Evolutionary conservation across 2,888 invertebrate genomes (phyloP).

Genomic region (Phragmatobia fuliginosa): DNA sequence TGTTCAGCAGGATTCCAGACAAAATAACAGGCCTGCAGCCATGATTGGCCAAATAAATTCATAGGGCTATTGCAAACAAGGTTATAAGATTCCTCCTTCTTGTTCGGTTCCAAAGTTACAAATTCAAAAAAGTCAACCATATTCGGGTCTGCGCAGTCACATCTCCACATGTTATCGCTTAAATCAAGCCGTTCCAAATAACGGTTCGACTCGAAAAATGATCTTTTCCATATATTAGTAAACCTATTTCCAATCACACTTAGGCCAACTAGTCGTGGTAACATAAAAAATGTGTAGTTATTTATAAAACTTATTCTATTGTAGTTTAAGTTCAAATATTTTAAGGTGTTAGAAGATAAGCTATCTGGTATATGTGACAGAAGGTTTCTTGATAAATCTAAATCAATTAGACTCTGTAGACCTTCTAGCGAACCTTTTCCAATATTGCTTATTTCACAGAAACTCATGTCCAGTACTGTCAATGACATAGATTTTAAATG

Average conservation of each 20-base stretch:
- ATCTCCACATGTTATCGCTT: conserved; percentile 92
- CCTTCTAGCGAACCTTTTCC: conserved; percentile 86
- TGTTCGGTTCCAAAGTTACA: conserved; percentile 86
- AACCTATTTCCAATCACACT: conserved; percentile 91
- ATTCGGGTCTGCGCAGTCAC: conserved; percentile 88
- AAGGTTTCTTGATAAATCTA: conserved; percentile 90
- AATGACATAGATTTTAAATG: conserved; percentile 87
- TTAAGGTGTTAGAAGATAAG: conserved; percentile 87
- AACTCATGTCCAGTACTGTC: conserved; percentile 87
- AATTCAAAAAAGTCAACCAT: conserved; percentile 88
- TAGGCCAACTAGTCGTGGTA: conserved; percentile 87
- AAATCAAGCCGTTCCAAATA: conserved; percentile 87
- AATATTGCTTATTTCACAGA: conserved; percentile 88
- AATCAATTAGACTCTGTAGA: conserved; percentile 85
- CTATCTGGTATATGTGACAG: conserved; percentile 88
- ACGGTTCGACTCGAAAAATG: conserved; percentile 87
- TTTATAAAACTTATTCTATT: conserved; percentile 88
- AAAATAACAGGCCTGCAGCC: conserved; percentile 89
- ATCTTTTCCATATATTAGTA: conserved; percentile 87
- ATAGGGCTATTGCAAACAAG: conserved; percentile 90
- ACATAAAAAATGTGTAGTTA: conserved; percentile 88
- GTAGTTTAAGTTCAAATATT: conserved; percentile 86
- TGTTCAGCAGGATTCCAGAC: conserved; percentile 86
- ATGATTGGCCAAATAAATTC: conserved; percentile 87
- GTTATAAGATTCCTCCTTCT: conserved; percentile 80